phyloP scores from a whole-genome alignment of 2,797 vertebrate species.

The Diplodus puntazzo region DNA sequence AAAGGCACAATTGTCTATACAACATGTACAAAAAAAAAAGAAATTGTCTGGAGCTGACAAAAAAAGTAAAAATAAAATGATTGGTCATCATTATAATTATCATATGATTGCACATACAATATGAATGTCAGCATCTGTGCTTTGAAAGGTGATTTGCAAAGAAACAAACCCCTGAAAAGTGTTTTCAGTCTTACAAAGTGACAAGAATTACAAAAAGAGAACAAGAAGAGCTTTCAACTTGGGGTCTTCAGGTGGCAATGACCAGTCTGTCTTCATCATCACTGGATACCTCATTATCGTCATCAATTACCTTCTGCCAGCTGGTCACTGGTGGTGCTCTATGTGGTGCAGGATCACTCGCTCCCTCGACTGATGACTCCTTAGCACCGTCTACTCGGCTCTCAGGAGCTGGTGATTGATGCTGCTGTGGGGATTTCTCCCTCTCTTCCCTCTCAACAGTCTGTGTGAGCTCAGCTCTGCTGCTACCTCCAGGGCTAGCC shows the following conservation, averaged over 20 bases:
- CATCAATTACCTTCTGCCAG: constrained; percentile 84
- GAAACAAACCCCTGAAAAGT: constrained; percentile 88
- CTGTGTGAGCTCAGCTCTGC: constrained; percentile 38
- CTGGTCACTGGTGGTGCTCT: constrained; percentile 62
- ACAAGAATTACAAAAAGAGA: constrained; percentile 84
- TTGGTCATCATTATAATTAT: constrained; percentile 89
- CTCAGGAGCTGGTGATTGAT: constrained; percentile 40
- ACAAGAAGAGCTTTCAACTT: constrained; percentile 63
- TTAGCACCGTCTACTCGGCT: constrained; percentile 35
- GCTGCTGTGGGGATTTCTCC: constrained; percentile 42
- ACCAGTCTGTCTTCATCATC: constrained; percentile 98
- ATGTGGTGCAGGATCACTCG: constrained; percentile 52
- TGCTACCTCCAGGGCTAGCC: constrained; percentile 44
- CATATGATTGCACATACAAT: constrained; percentile 97
- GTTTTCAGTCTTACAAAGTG: constrained; percentile 90
- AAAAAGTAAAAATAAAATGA: constrained; percentile 85
- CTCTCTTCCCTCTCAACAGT: constrained; percentile 61
- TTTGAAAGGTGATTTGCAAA: constrained; percentile 92
- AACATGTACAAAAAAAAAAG: constrained; percentile 95
- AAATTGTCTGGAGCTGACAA: constrained; percentile 87
- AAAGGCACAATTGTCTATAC: constrained; percentile 99
- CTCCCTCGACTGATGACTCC: constrained; percentile 52
- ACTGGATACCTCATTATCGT: constrained; percentile 93
- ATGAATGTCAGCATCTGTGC: constrained; percentile 98
- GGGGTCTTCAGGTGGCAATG: constrained; percentile 91